Percentiles rank a stretch among this genome's conserved stretches.
Conservation (phyloP, 2,888 invertebrate species). For the Eupithecia dodoneata region DNA sequence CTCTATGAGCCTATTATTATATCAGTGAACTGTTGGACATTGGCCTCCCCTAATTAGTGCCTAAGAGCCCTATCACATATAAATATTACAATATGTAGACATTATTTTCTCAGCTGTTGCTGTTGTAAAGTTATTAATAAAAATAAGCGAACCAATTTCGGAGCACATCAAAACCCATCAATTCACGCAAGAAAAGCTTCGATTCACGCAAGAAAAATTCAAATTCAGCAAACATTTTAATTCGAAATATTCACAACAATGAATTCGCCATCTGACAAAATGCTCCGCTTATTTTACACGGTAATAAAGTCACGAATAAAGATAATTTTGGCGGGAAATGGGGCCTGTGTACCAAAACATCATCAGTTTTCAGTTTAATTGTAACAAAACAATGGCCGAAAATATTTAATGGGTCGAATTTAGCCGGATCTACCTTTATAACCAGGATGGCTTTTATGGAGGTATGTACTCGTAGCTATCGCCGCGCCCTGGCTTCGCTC, state of each 20-base stretch:
- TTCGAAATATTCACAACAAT: constrained; percentile 29
- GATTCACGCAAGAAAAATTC: constrained; percentile 7
- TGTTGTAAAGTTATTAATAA: neutral
- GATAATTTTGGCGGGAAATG: constrained; percentile 40
- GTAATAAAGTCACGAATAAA: constrained; percentile 43
- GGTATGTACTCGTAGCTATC: neutral
- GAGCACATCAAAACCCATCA: neutral
- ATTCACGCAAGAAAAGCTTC: too few relatives aligned
- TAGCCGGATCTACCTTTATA: constrained; percentile 11
- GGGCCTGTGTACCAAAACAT: constrained; percentile 41
- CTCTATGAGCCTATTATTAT: neutral
- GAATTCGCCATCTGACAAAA: constrained; percentile 35
- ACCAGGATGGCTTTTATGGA: neutral
- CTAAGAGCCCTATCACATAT: too few relatives aligned
- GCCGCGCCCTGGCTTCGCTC: neutral
- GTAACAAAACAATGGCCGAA: constrained; percentile 38
- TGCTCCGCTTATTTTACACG: constrained; percentile 40
- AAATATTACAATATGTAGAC: too few relatives aligned
- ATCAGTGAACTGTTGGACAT: neutral
- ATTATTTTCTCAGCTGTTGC: neutral
- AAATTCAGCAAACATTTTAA: constrained; percentile 6
- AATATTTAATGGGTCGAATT: constrained; percentile 30
- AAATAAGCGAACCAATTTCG: neutral
- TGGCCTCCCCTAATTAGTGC: neutral
- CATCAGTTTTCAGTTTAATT: constrained; percentile 39